phyloP scores from a whole-genome alignment of 2,797 vertebrate species.

The Numenius phaeopus region DNA sequence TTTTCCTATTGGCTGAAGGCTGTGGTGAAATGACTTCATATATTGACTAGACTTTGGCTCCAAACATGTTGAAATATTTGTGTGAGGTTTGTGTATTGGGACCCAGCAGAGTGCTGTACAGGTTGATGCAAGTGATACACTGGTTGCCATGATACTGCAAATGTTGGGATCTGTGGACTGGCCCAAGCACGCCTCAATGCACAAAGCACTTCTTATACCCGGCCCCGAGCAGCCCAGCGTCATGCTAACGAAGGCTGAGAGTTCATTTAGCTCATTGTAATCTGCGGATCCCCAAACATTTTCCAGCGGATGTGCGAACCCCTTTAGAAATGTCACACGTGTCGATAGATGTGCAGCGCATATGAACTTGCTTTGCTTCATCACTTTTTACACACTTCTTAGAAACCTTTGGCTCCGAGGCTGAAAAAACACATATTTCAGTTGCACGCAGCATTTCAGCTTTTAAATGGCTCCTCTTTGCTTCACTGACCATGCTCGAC shows the following conservation, averaged over 20 bases:
- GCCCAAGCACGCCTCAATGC: background rate
- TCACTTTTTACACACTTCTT: background rate
- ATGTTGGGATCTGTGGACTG: background rate
- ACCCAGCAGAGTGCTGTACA: background rate
- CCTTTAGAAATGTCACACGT: background rate
- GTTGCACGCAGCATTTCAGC: background rate
- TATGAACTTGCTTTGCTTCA: background rate
- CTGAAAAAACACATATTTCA: background rate
- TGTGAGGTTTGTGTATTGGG: constrained; percentile 27
- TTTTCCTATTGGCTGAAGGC: constrained; percentile 28
- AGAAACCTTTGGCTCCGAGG: background rate
- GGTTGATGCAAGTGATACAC: constrained; percentile 1
- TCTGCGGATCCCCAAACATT: background rate
- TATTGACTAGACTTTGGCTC: constrained; percentile 33
- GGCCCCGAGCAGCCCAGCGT: fast-evolving
- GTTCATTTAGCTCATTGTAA: constrained; percentile 5
- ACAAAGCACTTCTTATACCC: constrained; percentile 22
- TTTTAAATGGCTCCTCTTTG: background rate
- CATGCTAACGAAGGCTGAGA: background rate
- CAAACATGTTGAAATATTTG: constrained; percentile 48
- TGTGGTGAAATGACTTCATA: constrained; percentile 33
- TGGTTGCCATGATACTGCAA: background rate
- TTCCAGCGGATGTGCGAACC: background rate
- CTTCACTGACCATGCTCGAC: background rate
- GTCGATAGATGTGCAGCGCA: fast-evolving